phyloP scores from a whole-genome alignment of 2,888 invertebrate species.

The Alviniconcha strummeri region DNA sequence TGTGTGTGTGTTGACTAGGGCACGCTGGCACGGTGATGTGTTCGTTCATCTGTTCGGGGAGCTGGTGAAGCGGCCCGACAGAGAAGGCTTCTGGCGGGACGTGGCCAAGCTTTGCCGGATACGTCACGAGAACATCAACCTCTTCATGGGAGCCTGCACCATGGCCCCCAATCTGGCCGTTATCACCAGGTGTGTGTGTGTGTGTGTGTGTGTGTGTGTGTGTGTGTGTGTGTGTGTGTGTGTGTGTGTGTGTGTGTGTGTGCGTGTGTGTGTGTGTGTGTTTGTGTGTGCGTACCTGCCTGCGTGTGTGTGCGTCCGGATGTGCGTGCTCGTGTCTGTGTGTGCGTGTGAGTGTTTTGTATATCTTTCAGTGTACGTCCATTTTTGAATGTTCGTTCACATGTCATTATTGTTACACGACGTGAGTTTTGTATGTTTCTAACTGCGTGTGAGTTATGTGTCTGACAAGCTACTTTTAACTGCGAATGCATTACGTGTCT shows the following conservation, averaged over 20 bases:
- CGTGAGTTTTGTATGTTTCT: too few species aligned
- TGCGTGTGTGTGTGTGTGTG: neutral
- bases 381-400: neutral
- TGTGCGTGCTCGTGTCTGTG: neutral
- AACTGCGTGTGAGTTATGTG: too few species aligned
- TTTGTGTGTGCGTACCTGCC: too few species aligned
- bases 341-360: neutral
- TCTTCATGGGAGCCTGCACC: slow-evolving; percentile 75
- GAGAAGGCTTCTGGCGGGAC: slow-evolving; percentile 48
- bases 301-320: too few species aligned
- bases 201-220: neutral
- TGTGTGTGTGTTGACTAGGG: slow-evolving; percentile 36
- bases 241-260: slow-evolving; percentile 6
- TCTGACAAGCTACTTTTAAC: too few species aligned
- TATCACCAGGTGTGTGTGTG: slow-evolving; percentile 69
- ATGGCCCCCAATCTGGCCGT: slow-evolving; percentile 71
- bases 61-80: slow-evolving; percentile 41
- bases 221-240: slow-evolving; percentile 7
- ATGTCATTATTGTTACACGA: neutral
- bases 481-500: too few species aligned
- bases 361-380: neutral
- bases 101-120: slow-evolving; percentile 72
- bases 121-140: slow-evolving; percentile 74
- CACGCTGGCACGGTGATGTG: slow-evolving; percentile 52
- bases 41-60: slow-evolving; percentile 48